Percentiles rank a stretch among this genome's conserved stretches.
These are phyloP conservation scores for Hedychridium roseum DNA, from an alignment of 2,888 invertebrate genomes.

Conservation along the genomic window DNA sequence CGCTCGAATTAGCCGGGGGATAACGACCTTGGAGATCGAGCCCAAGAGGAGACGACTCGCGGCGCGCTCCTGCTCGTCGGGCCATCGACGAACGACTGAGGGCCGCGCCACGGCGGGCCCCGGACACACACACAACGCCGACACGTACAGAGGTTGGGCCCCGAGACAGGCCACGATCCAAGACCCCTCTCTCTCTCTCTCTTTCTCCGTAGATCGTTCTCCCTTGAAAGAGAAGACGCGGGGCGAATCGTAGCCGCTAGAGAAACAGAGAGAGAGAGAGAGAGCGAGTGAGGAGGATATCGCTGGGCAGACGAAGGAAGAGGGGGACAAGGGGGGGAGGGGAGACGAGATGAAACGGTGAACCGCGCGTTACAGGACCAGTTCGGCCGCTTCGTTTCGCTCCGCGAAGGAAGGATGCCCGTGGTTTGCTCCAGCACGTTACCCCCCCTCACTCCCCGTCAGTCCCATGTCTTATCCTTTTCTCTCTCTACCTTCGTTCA, in stretches of 20 bases:
- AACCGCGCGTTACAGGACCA: conserved; percentile 49
- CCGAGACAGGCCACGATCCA: conserved; percentile 45
- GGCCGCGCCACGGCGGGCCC: conserved; percentile 48
- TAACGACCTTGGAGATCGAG: conserved; percentile 22
- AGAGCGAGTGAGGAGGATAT: too few relatives aligned
- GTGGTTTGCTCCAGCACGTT: too few relatives aligned
- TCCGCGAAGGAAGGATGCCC: conserved; percentile 48
- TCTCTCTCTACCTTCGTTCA: too few relatives aligned
- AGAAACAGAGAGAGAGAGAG: too few relatives aligned
- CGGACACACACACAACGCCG: too few relatives aligned
- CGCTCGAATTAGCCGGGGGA: too few relatives aligned
- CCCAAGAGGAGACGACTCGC: conserved; percentile 32
- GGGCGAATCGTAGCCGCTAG: too few relatives aligned
- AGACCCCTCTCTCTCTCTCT: conserved; percentile 19
- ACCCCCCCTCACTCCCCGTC: conserved; percentile 33
- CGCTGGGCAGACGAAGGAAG: too few relatives aligned
- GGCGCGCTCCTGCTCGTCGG: conserved; percentile 51
- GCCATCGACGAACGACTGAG: conserved; percentile 60
- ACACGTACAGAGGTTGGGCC: conserved; percentile 43
- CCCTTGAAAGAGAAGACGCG: too few relatives aligned
- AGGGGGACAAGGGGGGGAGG: too few relatives aligned
- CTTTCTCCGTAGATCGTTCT: conserved; percentile 12
- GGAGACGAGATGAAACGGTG: too few relatives aligned
- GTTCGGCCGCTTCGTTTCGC: conserved; percentile 53
- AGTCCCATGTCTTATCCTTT: too few relatives aligned